Percentiles rank a stretch among this genome's conserved stretches.
phyloP scores from a whole-genome alignment of 2,888 invertebrate genomes.

The Coecobrya sp. region DNA sequence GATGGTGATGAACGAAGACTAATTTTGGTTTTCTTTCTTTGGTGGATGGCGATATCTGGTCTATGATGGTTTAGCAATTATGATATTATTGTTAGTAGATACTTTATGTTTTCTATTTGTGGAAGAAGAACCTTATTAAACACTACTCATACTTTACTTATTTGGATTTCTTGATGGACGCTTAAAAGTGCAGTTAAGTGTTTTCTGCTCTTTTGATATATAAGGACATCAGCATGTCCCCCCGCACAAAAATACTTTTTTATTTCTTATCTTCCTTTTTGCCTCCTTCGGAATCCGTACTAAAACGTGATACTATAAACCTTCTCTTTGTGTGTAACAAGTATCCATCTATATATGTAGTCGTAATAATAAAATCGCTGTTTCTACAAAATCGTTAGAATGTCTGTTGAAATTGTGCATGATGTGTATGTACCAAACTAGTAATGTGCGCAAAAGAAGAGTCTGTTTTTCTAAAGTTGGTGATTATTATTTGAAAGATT shows the following conservation, averaged over 20 bases:
- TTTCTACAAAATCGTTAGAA: slow-evolving; percentile 18
- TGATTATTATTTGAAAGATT: slow-evolving; percentile 67
- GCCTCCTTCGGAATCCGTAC: slow-evolving; percentile 19
- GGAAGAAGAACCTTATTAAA: slow-evolving; percentile 80
- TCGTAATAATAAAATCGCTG: slow-evolving; percentile 20
- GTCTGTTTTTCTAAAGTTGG: slow-evolving; percentile 40
- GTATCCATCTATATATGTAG: neutral
- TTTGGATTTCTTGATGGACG: slow-evolving; percentile 80
- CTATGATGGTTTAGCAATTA: slow-evolving; percentile 47
- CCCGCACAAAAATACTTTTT: slow-evolving; percentile 56
- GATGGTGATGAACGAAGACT: slow-evolving; percentile 7
- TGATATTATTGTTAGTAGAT: slow-evolving; percentile 32
- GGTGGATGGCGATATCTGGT: neutral
- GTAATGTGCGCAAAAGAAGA: slow-evolving; percentile 33
- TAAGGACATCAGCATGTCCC: slow-evolving; percentile 77
- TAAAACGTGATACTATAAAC: slow-evolving; percentile 45
- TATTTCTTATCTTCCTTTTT: slow-evolving; percentile 69
- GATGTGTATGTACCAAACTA: no score
- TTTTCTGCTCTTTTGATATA: slow-evolving; percentile 79
- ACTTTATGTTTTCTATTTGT: slow-evolving; percentile 76
- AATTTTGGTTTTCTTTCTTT: slow-evolving; percentile 50
- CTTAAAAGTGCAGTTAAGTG: slow-evolving; percentile 81
- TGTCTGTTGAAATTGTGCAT: neutral
- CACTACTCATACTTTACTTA: slow-evolving; percentile 76
- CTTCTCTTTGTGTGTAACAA: slow-evolving; percentile 9